phyloP scores from a whole-genome alignment of 2,113 vertebrate genomes.

The Ophthalmolycus amberensis region DNA sequence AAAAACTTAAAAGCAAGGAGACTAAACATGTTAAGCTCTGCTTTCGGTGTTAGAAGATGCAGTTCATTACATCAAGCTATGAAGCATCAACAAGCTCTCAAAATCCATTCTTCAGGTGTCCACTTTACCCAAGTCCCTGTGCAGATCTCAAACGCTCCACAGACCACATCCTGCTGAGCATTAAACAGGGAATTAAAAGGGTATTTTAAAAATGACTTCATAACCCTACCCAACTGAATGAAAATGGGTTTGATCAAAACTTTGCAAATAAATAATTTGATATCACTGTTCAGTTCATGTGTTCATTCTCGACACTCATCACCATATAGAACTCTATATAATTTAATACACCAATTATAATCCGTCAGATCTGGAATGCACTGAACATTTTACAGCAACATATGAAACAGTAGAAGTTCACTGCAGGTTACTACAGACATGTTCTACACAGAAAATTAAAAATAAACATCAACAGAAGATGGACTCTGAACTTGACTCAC shows the following conservation, averaged over 20 bases:
- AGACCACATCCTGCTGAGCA: background rate
- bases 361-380: constrained; percentile 23
- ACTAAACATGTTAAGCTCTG: constrained; percentile 6
- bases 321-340: constrained; percentile 12
- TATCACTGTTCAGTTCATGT: background rate
- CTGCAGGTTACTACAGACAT: constrained; percentile 28
- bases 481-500: background rate
- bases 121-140: background rate
- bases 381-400: constrained; percentile 20
- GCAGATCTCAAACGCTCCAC: background rate
- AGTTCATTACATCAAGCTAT: background rate
- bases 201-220: background rate
- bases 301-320: background rate
- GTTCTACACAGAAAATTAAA: constrained; percentile 11
- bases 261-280: background rate
- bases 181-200: background rate
- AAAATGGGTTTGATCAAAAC: background rate
- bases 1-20: constrained; percentile 9
- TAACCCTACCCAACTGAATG: background rate
- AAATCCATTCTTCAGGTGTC: background rate
- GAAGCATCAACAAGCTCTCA: background rate
- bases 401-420: constrained; percentile 9
- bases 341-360: constrained; percentile 30
- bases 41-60: background rate
- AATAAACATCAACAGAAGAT: constrained; percentile 7